Evolutionary conservation across 2,888 invertebrate genomes (phyloP), one percentile per base, ranked within the genome.

Genomic region (Parascotia fuliginaria): DNA sequence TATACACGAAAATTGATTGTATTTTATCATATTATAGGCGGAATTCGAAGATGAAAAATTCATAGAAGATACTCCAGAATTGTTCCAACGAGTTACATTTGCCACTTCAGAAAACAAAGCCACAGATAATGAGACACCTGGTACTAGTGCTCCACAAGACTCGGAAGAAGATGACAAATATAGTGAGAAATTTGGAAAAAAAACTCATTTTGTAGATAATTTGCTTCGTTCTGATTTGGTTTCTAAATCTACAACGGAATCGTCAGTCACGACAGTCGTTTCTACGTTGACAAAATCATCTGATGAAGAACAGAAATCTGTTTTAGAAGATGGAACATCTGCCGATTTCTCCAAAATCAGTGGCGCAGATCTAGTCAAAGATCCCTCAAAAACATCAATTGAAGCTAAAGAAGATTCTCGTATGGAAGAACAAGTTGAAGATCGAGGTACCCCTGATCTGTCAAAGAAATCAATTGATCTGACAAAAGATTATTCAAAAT

Each of bases 221-320:
- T 50, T 89, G 48, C 55, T 81, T 33, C 78, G 74, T 9, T 77
- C 87, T 28, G 91, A 90, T 46, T 75, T 89, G 44, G 79, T 87
- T 6, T 92, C 91, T 3, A 92, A 91, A 60, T 92, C 92, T 1
- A 92, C 92, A 2, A 91, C 91, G n/a, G 92, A 89, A 65, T 90
- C 92, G 1, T 89, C 92, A 12, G 87, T 91, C 0, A 92, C 92
- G 0, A 92, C 92, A 24, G 91, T 92, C 0, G 74, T 92, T 34
- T 92, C 91, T 1, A 85, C 89, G 2, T 71, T 92, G 37, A 89
- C 90, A 1, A 92, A 91, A 72, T 92, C 92, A 6, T 92, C 92
- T 0, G 92, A 91, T 44, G 92, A 88, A 60, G 89, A 89, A 41
- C 91, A 84, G 45, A 92, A 89, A 57, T 92, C 91, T 2, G 82